These are phyloP conservation scores for Antrozous pallidus DNA, from an alignment of 2,797 vertebrate species.

Conservation along the genomic window DNA sequence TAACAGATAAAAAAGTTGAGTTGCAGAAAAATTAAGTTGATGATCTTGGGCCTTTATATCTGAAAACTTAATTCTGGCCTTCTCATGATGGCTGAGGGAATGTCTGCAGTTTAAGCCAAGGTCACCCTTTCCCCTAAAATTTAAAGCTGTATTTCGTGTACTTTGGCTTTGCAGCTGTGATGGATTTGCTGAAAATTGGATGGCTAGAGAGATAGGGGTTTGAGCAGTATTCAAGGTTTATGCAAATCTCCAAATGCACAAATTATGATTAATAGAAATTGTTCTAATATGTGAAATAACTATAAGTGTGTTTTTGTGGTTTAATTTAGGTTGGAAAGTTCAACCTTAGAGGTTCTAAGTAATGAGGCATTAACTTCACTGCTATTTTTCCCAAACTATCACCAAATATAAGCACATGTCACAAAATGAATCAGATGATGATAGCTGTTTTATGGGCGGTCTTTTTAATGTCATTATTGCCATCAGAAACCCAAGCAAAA, in stretches of 20 bases:
- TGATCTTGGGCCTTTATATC: background rate
- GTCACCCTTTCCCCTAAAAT: background rate
- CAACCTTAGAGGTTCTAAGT: slow-evolving; percentile 80
- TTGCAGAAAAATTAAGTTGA: background rate
- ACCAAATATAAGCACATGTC: slow-evolving; percentile 77
- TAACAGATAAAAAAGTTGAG: background rate
- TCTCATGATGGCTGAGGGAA: background rate
- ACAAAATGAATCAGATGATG: slow-evolving; percentile 75
- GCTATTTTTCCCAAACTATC: slow-evolving; percentile 76
- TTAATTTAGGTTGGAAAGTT: slow-evolving; percentile 76
- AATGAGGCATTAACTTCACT: slow-evolving; percentile 80
- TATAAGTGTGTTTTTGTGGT: slow-evolving; percentile 78
- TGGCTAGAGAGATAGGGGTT: background rate
- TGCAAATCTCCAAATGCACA: slow-evolving; percentile 61
- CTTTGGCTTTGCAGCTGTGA: background rate
- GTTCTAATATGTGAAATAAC: slow-evolving; percentile 78
- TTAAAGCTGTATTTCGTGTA: background rate
- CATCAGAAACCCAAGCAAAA: slow-evolving; percentile 78
- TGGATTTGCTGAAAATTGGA: background rate
- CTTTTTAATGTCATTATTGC: slow-evolving; percentile 80
- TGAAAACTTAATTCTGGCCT: background rate
- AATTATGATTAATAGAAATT: slow-evolving; percentile 74
- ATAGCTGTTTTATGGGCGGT: slow-evolving; percentile 72
- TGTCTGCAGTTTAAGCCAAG: background rate
- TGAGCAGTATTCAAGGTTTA: background rate